Conservation (phyloP, 2,113 vertebrate genomes). For the Psilopsiagon aymara region DNA sequence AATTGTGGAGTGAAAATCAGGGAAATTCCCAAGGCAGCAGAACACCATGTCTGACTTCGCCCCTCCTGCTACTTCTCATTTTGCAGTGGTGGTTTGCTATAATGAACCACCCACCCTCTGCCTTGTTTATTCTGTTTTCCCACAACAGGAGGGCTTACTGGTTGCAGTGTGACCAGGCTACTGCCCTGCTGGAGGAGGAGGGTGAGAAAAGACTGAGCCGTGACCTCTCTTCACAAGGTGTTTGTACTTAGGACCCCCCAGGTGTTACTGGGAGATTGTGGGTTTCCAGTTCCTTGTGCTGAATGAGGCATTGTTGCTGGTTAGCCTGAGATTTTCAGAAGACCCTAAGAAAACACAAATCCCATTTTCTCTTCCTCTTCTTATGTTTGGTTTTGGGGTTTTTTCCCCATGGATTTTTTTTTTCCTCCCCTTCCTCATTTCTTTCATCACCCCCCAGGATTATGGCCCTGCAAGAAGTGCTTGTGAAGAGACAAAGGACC, state of each 20-base stretch:
- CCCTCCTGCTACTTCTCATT: conserved; percentile 27
- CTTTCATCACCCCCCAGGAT: neutral
- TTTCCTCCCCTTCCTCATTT: neutral
- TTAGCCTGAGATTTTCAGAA: neutral
- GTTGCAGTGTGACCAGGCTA: neutral
- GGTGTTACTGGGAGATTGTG: neutral
- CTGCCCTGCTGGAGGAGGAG: neutral
- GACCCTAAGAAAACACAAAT: neutral
- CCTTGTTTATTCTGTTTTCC: neutral
- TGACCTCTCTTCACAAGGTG: neutral
- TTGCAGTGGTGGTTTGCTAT: neutral
- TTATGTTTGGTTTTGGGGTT: neutral
- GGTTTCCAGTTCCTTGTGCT: neutral
- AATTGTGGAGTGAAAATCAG: conserved; percentile 14
- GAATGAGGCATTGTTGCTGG: neutral
- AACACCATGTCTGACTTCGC: neutral
- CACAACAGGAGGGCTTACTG: neutral
- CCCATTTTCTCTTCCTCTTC: neutral
- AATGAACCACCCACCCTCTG: neutral
- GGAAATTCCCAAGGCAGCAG: conserved; percentile 7
- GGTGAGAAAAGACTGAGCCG: neutral
- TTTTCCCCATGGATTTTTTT: neutral
- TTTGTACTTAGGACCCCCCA: neutral
- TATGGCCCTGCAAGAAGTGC: neutral
- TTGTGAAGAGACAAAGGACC: neutral